Evolutionary conservation across 2,113 vertebrate species (phyloP), one percentile per base, ranked within the genome.

Genomic region (Oreotrochilus melanogaster): DNA sequence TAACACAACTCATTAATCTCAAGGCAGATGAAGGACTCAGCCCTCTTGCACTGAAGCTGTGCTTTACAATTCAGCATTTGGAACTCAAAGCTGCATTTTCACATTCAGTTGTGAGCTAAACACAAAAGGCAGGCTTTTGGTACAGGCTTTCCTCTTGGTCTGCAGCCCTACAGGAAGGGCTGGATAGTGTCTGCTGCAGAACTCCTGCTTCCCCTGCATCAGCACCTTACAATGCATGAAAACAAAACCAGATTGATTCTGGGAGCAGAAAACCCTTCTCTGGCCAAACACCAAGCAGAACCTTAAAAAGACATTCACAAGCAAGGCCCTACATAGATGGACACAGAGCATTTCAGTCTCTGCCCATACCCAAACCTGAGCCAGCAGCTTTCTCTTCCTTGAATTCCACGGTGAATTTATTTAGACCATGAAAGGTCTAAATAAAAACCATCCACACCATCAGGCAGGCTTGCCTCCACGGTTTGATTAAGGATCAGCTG

Each of bases 281-380:
- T 3, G 21, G 62, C n/a, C 75, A 66, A 30, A 35, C 9, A 14
- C 16, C 69, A 84, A 45, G 58, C 37, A 78, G 70, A 35, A 58
- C 10, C 43, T 83, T 50, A 18, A 22, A 79, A 45, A 8, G 45
- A n/a, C 0, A 0, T 6, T 31, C 2, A 0, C 35, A 37, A 37
- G 35, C 35, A 37, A 37, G 35, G 35, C 30, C 27, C 9, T 7
- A 5, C 11, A 25, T 8, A 37, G 12, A 22, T 1, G 5, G 25
- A 22, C 62, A 10, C 24, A 43, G 48, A 7, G 27, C n/a, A 28
- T 10, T 3, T 5, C 54, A 70, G 65, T 2, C 47, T 16, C 5
- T 50, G 43, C 70, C 78, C 5, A 0, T 5, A 62, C 11, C 33
- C 72, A 37, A 33, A 37, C 65, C 84, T 33, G 47, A 89, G 48